Evolutionary conservation across 1,140 invertebrate genomes (phyloP).

Genomic region (Choristoneura fumiferana): DNA sequence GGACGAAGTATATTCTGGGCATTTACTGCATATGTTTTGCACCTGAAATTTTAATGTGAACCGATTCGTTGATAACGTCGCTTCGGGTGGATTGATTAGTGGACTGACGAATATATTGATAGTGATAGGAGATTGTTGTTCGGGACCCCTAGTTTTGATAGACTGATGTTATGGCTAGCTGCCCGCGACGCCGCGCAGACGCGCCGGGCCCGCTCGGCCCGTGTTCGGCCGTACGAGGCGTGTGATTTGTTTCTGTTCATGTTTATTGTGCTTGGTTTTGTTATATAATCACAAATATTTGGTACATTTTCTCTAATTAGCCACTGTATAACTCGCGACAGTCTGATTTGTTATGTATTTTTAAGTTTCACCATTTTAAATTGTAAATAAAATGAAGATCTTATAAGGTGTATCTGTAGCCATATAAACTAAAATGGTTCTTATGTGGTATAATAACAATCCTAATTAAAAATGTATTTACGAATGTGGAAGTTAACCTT

Average conservation of each 20-base stretch:
- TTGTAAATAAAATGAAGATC: constrained; percentile 60
- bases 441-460: constrained; percentile 27
- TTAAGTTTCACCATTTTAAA: constrained; percentile 69
- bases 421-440: constrained; percentile 31
- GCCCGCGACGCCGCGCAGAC: too few species aligned
- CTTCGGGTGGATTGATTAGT: too few species aligned
- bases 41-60: constrained; percentile 14
- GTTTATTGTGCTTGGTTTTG: constrained; percentile 64
- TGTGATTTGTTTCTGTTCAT: constrained; percentile 62
- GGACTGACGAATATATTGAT: background rate
- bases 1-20: constrained; percentile 27
- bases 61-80: too few species aligned
- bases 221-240: too few species aligned
- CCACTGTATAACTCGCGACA: constrained; percentile 34
- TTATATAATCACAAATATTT: constrained; percentile 66
- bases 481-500: constrained; percentile 22
- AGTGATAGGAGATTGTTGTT: background rate
- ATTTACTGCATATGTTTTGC: constrained; percentile 43
- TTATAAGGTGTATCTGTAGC: constrained; percentile 44
- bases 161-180: background rate
- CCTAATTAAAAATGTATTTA: constrained; percentile 22
- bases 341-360: constrained; percentile 74
- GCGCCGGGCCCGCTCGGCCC: too few species aligned
- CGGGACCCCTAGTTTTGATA: constrained; percentile 6
- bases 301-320: constrained; percentile 60